Base-by-base conservation (phyloP, 2,797 vertebrate genomes). In the Geotrypetes seraphini region DNA sequence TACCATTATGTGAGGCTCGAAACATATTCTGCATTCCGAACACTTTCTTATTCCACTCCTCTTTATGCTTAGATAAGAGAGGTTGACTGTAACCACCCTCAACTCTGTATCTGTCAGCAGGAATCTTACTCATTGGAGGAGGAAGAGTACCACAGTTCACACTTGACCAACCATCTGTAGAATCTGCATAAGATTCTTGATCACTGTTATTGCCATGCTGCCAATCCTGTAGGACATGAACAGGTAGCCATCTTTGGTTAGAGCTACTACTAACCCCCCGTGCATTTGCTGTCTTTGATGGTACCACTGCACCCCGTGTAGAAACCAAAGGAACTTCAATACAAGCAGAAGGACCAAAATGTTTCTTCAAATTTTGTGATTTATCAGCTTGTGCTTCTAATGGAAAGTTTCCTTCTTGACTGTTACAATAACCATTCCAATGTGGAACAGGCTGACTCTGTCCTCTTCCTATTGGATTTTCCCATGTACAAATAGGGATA, bases 121-220 rank as follows among this genome's bases (percentile, higher is more conserved):
- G 96, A 42, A 97, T 99, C 75, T 97, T 99, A 57, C 20, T 97
- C 94, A 99, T 99, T 19, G 96, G 96, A 0, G 96, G 94, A 3
- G 96, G 96, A 46, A 99, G 86, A 4, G 94, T 98, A 51, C 93
- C 89, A 29, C 94, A 98, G 74, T 99, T 99, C 4, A 93, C 76
- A 2, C 92, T 97, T 1, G 94, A 99, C 93, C 92, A 95, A 23
- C 96, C 96, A 0, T 99, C 96, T 0, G 96, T 99, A 27, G 96
- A 99, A 61, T 99, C 96, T 0, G 93, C 91, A 40, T 94, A 97
- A 0, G 96, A 99, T 71, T 99, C 96, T 74, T 97, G 94, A 57
- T 99, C 94, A 0, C 94, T 98, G 52, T 79, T 81, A 12, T 78
- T 75, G 6, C 89, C 90, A 0, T 87, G 89, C 18, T 86, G 87